A percentile compares a stretch with the other conserved stretches of the same genome.
These are phyloP conservation scores for Mimas tiliae DNA, from an alignment of 2,888 invertebrate genomes.

Conservation along the genomic window DNA sequence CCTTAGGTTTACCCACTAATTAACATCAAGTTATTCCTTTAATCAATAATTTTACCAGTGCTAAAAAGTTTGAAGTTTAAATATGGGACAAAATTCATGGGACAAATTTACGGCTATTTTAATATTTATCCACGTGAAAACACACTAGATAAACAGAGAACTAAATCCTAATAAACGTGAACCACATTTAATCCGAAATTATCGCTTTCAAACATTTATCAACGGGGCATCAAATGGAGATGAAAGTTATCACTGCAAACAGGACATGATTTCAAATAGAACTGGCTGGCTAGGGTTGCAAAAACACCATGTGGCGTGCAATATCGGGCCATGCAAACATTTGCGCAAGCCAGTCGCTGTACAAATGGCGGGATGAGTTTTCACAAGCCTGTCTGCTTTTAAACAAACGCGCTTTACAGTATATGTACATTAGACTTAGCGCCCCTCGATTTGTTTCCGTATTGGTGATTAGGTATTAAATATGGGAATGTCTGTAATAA, in stretches of 20 bases:
- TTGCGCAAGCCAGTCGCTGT: slow-evolving; percentile 62
- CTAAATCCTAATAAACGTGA: slow-evolving; percentile 1
- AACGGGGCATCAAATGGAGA: slow-evolving; percentile 43
- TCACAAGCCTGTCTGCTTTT: slow-evolving; percentile 51
- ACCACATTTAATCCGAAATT: slow-evolving; percentile 25
- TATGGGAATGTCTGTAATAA: background rate
- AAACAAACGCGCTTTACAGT: slow-evolving; percentile 32
- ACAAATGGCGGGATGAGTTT: slow-evolving; percentile 67
- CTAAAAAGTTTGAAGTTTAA: too few species aligned
- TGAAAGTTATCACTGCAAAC: slow-evolving; percentile 56
- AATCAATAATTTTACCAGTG: background rate
- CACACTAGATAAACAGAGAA: slow-evolving; percentile 20
- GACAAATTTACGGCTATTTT: slow-evolving; percentile 10
- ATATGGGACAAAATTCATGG: background rate
- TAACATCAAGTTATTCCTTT: background rate
- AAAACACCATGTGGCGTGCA: slow-evolving; percentile 67
- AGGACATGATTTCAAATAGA: slow-evolving; percentile 56
- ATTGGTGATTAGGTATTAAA: slow-evolving; percentile 2
- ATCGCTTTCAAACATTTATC: slow-evolving; percentile 41
- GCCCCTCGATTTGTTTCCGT: slow-evolving; percentile 14
- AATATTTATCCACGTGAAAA: slow-evolving; percentile 17
- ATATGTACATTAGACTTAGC: slow-evolving; percentile 20
- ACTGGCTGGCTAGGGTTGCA: slow-evolving; percentile 46
- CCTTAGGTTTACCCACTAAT: too few species aligned
- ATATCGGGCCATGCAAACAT: slow-evolving; percentile 74